These are phyloP conservation scores for Microplitis demolitor DNA, from an alignment of 1,140 invertebrate species.

Conservation along the genomic window DNA sequence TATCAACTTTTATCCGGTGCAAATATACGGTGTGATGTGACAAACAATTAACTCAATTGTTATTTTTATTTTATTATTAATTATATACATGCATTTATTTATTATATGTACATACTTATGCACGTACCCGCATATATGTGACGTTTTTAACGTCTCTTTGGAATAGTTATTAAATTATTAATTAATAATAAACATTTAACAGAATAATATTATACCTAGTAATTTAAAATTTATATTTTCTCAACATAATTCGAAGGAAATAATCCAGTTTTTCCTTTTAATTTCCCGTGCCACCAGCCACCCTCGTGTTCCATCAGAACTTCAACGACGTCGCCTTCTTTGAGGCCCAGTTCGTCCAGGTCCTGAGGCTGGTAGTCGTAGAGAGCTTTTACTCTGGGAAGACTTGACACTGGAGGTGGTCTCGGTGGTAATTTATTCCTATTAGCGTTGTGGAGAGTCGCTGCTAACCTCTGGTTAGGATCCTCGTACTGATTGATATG, in stretches of 20 bases:
- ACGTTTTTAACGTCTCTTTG: background rate
- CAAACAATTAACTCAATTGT: background rate
- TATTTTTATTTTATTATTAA: background rate
- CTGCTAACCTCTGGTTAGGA: conserved; percentile 13
- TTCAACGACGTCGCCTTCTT: conserved; percentile 69
- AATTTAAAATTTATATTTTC: conserved; percentile 42
- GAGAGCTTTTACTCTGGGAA: conserved; percentile 67
- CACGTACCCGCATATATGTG: background rate
- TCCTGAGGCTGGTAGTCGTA: conserved; percentile 74
- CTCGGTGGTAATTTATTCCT: conserved; percentile 43
- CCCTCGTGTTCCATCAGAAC: conserved; percentile 71
- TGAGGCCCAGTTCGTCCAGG: conserved; percentile 71
- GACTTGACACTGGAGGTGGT: conserved; percentile 46
- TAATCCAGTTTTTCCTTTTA: conserved; percentile 67
- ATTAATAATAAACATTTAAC: background rate
- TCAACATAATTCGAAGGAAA: conserved; percentile 75
- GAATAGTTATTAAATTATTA: background rate
- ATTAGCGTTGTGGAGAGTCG: conserved; percentile 14
- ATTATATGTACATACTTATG: background rate
- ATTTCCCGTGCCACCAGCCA: conserved; percentile 73
- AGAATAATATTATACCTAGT: background rate
- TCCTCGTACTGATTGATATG: conserved; percentile 29
- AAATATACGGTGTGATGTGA: conserved; percentile 6
- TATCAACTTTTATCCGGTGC: conserved; percentile 3
- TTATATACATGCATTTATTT: background rate